Base-by-base conservation (phyloP, 2,888 invertebrate species). In the Steinernema scapterisci region DNA sequence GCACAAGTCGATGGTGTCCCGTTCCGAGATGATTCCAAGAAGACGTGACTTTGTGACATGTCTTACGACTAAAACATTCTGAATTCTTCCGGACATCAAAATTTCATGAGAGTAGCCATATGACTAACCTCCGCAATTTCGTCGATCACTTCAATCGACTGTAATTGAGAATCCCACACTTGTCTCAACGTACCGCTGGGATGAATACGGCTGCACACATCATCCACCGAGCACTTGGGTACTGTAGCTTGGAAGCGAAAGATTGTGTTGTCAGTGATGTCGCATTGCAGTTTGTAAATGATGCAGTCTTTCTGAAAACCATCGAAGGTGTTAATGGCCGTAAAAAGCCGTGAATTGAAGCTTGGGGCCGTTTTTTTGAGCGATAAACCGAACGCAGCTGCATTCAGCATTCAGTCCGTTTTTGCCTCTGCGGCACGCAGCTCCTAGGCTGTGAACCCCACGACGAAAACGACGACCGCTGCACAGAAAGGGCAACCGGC, bases 281-380 rank as follows among this genome's bases (percentile, higher is more conserved):
- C 63, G 63, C 63, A 63, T 63, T 63, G 63, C 5, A 19, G 13
- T 63, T 31, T 63, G 63, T 63, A 63, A 63, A 63, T 63, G 27
- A 27, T 31, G 31, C 63, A 63, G 31, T 63, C 63, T 31, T 63
- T 63, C 63, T 63, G 38, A 63, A 63, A 63, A 9, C 7, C 19
- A 54, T 54, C 25, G 16, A 21, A 11, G 16, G 45, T 44, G 45
- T 7, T 7, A 44, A 44, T 44, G 45, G 16, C 16, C 45, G 45
- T 11, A 44, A 44, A 16, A 44, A 16, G 45, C 52, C 7, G 21
- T 52, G 52, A 52, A 52, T 52, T 19, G 52, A 21, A 2, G 48
- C 23, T 25, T 19, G 63, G n/a, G n/a, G n/a, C n/a, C n/a, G n/a
- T n/a, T n/a, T n/a, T n/a, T n/a, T n/a, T 63, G 5, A 16, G 16